Base-by-base conservation (phyloP, 2,888 invertebrate species). In the Ptychoptera albimana region DNA sequence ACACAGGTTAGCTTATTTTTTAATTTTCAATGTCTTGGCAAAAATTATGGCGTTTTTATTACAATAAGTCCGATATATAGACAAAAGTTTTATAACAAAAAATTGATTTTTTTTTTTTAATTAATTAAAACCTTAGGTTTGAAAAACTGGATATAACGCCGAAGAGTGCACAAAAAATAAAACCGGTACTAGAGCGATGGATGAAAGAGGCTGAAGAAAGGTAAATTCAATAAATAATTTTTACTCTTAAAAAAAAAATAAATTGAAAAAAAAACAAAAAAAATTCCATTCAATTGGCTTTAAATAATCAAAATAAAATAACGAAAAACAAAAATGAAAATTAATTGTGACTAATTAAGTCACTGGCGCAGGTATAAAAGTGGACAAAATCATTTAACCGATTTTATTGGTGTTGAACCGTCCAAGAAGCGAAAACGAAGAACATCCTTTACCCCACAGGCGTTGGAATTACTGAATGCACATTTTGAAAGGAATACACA, bases 81-180 rank as follows among this genome's bases (percentile, higher is more conserved):
- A 23, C 23, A 7, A 23, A 23, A 5, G 14, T 12, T 14, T 6
- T 16, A 13, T 8, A 37, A n/a, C 11, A 10, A 9, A 37, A 10
- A 12, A 57, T 59, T 55, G 61, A 56, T 68, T 68, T 39, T 14
- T 42, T 47, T 69, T 68, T 67, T 67, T 66, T 68, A 69, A 63
- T 66, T 71, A 67, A 72, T 70, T 66, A 70, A 72, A 63, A 71
- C n/a, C n/a, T n/a, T n/a, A 92, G 92, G 84, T 96, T 96, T 78
- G 96, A 96, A 74, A 96, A 96, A 74, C 75, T 96, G 72, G 96
- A 96, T 74, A 96, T 96, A 61, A 96, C 96, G 61, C 96, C 96
- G 64, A 94, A 96, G 75, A 94, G 94, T 75, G 96, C 96, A 60
- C 92, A 93, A 75, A 96, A 96, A 77, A 96, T 96, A 66, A 94